Base-by-base conservation (phyloP, 1,140 invertebrate genomes). In the Scaptomyza pallida region DNA sequence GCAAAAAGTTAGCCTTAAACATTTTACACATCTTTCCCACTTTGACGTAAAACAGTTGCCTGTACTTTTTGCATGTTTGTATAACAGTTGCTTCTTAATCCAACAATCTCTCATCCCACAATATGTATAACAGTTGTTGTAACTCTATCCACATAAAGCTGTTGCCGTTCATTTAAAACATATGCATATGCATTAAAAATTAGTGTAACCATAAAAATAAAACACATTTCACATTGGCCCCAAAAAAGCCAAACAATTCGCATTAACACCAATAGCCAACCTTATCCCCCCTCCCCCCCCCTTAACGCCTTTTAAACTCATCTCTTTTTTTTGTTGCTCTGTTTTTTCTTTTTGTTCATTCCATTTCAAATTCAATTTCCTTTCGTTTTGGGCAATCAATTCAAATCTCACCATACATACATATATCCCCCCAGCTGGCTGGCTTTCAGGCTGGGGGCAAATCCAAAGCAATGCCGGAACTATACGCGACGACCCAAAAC, bases 361-460 rank as follows among this genome's bases (percentile, higher is more conserved):
- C 33, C 54, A 86, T 80, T 83, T 61, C 60, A 73, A 86, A 86
- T 86, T 80, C 72, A 76, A 78, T 85, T 85, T 85, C 76, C 80
- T 79, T 80, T 85, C 76, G 76, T 57, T 77, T 61, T 70, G 73
- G 73, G 73, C 76, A 86, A 85, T 85, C 82, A 85, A 88, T 88
- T 85, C 74, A 48, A 74, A 74, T 85, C 72, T 62, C 65, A 55
- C 81, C 71, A 68, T 30, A 52, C 69, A 55, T 40, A 55, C 26
- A 26, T 30, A 8, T 9, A 30, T 30, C 26, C 19, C 2, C 4
- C 54, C 54, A 60, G 70, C 37, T 44, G 64, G 45, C 26, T 65
- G 62, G 54, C 4, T 21, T n/a, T n/a, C n/a, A n/a, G n/a, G n/a
- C n/a, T n/a, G n/a, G n/a, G n/a, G 23, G 57, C 55, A 71, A 74